phyloP scores from a whole-genome alignment of 1,140 invertebrate species.

The Hypsibius dujardini region DNA sequence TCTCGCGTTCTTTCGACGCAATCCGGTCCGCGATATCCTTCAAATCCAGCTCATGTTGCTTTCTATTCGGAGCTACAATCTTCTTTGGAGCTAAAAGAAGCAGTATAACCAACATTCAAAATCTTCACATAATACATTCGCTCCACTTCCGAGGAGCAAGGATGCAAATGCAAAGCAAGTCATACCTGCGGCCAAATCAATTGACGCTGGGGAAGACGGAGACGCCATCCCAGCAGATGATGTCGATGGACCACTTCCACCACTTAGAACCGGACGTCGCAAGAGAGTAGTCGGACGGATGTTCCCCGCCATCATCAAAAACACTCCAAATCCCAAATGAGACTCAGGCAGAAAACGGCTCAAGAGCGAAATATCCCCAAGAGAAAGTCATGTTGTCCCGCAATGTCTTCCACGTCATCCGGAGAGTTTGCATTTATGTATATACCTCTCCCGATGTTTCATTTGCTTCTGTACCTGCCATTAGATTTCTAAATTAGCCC shows the following conservation, averaged over 20 bases:
- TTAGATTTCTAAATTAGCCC: no score
- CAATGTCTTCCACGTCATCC: conserved; percentile 4
- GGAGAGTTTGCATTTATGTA: conserved; percentile 16
- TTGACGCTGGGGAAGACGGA: conserved; percentile 30
- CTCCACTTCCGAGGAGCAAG: neutral
- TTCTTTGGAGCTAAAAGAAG: conserved; percentile 18
- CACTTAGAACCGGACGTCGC: conserved; percentile 4
- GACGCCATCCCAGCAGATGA: conserved; percentile 29
- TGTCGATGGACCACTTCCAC: conserved; percentile 9
- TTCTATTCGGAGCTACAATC: conserved; percentile 28
- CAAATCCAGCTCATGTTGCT: conserved; percentile 29
- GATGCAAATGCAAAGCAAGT: neutral
- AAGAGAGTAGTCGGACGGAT: neutral
- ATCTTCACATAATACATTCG: neutral
- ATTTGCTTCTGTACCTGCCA: no score
- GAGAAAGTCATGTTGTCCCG: neutral
- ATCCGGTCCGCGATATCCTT: conserved; percentile 25
- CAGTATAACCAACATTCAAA: neutral
- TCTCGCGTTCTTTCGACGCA: conserved; percentile 25
- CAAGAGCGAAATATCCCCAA: neutral
- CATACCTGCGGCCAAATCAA: conserved; percentile 21
- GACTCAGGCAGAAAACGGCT: neutral
- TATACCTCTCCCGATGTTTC: neutral
- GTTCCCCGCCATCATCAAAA: neutral
- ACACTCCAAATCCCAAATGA: neutral